Conservation (phyloP, 2,797 vertebrate species). For the Parauchenoglanis ngamensis region DNA sequence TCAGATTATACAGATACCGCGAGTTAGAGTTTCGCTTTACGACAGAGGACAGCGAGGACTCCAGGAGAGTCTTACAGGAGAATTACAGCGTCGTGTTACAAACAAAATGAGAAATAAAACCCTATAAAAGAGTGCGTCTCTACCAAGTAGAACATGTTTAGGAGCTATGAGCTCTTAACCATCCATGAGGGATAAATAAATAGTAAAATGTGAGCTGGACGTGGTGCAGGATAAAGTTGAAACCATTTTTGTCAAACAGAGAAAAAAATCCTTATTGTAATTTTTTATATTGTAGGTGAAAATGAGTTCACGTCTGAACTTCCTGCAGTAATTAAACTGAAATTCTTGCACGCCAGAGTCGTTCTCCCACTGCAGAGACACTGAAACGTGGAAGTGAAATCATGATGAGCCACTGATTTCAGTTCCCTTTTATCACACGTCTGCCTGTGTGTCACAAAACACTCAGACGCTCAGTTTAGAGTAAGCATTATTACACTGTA, state of each 20-base stretch:
- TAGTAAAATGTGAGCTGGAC: not conserved
- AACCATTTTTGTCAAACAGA: not conserved
- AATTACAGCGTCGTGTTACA: not conserved
- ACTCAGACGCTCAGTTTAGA: not conserved
- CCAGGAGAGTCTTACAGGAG: not conserved
- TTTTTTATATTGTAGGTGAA: not conserved
- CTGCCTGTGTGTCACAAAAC: not conserved
- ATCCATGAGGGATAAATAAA: not conserved
- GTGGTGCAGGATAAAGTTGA: no score
- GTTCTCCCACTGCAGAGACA: not conserved
- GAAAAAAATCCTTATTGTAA: not conserved
- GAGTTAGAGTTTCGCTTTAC: not conserved
- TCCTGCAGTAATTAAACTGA: not conserved
- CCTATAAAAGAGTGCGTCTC: not conserved
- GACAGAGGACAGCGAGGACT: not conserved
- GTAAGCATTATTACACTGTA: not conserved
- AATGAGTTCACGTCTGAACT: not conserved
- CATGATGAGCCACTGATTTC: not conserved
- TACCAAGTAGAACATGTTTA: not conserved
- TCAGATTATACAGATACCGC: not conserved
- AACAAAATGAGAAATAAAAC: not conserved
- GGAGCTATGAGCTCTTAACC: not conserved
- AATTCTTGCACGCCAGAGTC: no score
- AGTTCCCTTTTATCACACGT: conserved; percentile 1
- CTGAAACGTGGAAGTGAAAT: not conserved